Conservation (phyloP, 2,888 invertebrate species). For the Drosophila maculinotata region DNA sequence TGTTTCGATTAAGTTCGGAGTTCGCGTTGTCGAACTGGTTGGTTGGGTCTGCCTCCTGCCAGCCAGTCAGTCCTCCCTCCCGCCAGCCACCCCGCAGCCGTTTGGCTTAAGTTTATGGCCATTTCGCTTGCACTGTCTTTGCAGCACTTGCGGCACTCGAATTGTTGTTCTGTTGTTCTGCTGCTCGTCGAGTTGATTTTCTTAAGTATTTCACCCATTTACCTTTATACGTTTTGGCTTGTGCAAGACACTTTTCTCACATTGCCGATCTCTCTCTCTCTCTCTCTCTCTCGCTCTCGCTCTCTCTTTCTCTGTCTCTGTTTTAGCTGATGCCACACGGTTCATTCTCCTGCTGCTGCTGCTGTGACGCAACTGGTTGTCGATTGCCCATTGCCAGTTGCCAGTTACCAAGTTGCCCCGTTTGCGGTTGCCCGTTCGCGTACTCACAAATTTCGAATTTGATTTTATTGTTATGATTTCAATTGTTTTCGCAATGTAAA, state of each 20-base stretch:
- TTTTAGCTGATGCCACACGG: background rate
- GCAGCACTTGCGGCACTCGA: constrained; percentile 50
- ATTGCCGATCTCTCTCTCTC: constrained; percentile 52
- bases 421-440: constrained; percentile 28
- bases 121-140: constrained; percentile 78
- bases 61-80: background rate
- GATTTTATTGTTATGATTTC: constrained; percentile 77
- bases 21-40: constrained; percentile 78
- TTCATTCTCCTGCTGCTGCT: background rate
- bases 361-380: constrained; percentile 73
- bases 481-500: constrained; percentile 74
- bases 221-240: constrained; percentile 70
- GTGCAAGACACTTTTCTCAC: constrained; percentile 75
- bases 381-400: constrained; percentile 55
- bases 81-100: constrained; percentile 25
- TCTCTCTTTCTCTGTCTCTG: constrained; percentile 4
- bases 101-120: constrained; percentile 78
- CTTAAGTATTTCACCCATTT: constrained; percentile 81
- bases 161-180: constrained; percentile 40
- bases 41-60: constrained; percentile 56
- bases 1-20: constrained; percentile 82
- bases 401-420: constrained; percentile 36
- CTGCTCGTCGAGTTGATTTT: constrained; percentile 75
- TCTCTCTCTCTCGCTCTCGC: background rate
- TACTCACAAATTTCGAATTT: constrained; percentile 71